Evolutionary conservation across 2,797 vertebrate species (phyloP).

Genomic region (Xerus rutilus): DNA sequence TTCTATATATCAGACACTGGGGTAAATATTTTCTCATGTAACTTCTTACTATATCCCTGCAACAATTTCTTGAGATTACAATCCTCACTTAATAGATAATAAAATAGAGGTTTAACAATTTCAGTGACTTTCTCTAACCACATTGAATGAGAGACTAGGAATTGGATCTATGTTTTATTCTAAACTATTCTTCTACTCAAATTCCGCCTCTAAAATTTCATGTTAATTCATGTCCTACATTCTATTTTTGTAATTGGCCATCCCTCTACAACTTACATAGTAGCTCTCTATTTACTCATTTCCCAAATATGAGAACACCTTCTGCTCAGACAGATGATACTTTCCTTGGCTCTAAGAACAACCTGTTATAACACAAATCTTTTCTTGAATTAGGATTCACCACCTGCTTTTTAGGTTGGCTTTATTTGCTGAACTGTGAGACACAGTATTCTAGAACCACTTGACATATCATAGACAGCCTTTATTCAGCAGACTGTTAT

Average conservation of each 20-base stretch:
- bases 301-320: constrained; percentile 67
- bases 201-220: background rate
- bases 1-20: background rate
- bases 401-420: constrained; percentile 60
- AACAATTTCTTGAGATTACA: constrained; percentile 25
- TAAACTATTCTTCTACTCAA: constrained; percentile 32
- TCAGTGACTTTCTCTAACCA: background rate
- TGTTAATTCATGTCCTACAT: constrained; percentile 57
- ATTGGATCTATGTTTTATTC: constrained; percentile 22
- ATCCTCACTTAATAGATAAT: constrained; percentile 31
- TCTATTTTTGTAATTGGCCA: constrained; percentile 58
- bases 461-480: constrained; percentile 67
- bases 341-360: constrained; percentile 68
- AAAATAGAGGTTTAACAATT: constrained; percentile 44
- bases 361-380: constrained; percentile 63
- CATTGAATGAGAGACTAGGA: constrained; percentile 3
- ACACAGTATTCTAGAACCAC: constrained; percentile 36
- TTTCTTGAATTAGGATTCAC: constrained; percentile 69
- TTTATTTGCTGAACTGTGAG: constrained; percentile 63
- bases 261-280: constrained; percentile 59
- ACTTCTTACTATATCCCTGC: background rate
- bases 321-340: constrained; percentile 70
- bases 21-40: constrained; percentile 44
- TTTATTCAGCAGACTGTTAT: constrained; percentile 66
- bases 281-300: constrained; percentile 70